phyloP scores from a whole-genome alignment of 2,113 vertebrate genomes.

The Ceyx margarethae region DNA sequence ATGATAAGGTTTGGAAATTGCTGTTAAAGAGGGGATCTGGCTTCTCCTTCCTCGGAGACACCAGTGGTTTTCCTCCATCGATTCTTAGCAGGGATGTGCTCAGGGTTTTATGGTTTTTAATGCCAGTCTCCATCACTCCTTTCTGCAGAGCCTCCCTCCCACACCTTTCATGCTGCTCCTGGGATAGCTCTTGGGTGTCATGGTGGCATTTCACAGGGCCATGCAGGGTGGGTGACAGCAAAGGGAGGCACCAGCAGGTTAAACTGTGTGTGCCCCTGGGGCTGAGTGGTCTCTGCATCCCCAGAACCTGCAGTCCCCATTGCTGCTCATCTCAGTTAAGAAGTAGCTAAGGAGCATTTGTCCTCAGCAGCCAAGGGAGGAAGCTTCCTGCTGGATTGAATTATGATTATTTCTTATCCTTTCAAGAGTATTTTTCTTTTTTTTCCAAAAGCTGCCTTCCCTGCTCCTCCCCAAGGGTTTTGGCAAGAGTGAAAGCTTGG shows the following conservation, averaged over 20 bases:
- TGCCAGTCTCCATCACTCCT: background rate
- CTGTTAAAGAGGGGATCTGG: conserved; percentile 4
- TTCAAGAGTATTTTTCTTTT: background rate
- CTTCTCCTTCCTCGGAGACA: background rate
- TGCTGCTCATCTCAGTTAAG: rapidly evolving
- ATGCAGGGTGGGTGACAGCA: rapidly evolving
- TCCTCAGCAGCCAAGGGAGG: background rate
- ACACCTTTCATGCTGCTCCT: background rate
- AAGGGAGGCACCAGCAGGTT: background rate
- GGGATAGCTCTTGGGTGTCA: rapidly evolving
- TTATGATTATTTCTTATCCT: background rate
- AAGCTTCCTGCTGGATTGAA: background rate
- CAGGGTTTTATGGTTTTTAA: background rate
- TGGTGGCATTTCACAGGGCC: background rate
- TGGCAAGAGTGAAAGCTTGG: background rate
- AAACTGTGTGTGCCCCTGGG: rapidly evolving
- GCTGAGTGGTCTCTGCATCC: rapidly evolving
- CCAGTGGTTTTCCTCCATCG: rapidly evolving
- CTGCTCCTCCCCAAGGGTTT: background rate
- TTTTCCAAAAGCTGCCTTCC: background rate
- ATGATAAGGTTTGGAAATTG: conserved; percentile 55
- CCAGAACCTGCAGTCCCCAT: rapidly evolving
- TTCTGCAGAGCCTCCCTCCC: background rate
- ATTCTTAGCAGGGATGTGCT: background rate
- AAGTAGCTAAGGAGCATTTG: background rate